phyloP scores from a whole-genome alignment of 2,797 vertebrate species.

The Bovichtus diacanthus region DNA sequence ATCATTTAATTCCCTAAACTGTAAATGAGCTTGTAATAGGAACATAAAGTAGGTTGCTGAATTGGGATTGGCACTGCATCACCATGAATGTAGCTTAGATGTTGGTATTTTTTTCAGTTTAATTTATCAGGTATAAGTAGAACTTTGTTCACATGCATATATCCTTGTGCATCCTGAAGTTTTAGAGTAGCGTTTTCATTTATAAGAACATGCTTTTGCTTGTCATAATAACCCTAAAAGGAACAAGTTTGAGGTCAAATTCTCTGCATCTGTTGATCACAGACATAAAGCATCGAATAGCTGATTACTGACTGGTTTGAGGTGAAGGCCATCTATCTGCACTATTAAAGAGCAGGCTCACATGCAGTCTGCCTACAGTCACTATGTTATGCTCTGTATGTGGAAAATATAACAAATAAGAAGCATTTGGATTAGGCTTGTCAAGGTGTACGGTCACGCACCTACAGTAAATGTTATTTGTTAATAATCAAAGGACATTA shows the following conservation, averaged over 20 bases:
- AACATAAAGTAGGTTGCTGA: background rate
- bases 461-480: too few species aligned
- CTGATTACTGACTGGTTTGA: background rate
- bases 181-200: background rate
- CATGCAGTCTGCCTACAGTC: background rate
- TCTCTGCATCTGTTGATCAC: conserved; percentile 24
- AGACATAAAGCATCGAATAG: background rate
- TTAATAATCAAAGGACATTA: too few species aligned
- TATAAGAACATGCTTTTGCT: background rate
- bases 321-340: background rate
- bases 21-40: background rate
- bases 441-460: too few species aligned
- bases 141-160: background rate
- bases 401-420: background rate
- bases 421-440: too few species aligned
- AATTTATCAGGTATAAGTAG: background rate
- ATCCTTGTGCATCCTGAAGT: background rate
- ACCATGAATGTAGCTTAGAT: background rate
- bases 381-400: background rate
- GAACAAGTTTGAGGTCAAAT: background rate
- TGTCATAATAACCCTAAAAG: background rate
- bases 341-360: background rate
- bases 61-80: background rate
- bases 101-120: background rate
- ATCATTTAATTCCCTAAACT: conserved; percentile 1